Conservation (phyloP, 2,888 invertebrate species). For the Cheilosia pagana region DNA sequence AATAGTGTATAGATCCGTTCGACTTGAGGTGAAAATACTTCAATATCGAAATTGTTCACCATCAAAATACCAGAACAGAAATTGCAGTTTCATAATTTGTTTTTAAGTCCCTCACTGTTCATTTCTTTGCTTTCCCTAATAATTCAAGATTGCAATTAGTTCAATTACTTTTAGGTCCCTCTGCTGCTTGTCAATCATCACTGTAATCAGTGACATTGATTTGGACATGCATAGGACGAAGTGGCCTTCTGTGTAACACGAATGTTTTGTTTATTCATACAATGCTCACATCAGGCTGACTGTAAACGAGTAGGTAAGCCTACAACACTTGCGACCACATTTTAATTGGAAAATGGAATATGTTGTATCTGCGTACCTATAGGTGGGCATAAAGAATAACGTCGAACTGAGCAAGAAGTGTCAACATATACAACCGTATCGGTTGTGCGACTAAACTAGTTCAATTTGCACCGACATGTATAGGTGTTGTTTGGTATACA, state of each 20-base stretch:
- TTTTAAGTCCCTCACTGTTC: too few relatives aligned
- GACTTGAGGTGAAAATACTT: too few relatives aligned
- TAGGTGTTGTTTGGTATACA: too few relatives aligned
- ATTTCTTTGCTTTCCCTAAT: neutral
- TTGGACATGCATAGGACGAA: conserved; percentile 3
- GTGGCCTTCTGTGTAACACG: neutral
- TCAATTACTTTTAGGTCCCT: conserved; percentile 9
- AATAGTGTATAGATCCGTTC: too few relatives aligned
- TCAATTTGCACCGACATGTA: too few relatives aligned
- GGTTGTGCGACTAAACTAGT: too few relatives aligned
- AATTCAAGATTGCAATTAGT: conserved; percentile 1
- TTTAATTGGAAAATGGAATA: conserved; percentile 27
- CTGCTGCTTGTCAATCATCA: neutral
- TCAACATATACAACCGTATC: too few relatives aligned
- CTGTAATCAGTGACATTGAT: conserved; percentile 1
- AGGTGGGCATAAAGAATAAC: neutral
- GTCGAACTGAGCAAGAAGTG: neutral
- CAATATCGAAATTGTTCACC: too few relatives aligned
- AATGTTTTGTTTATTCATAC: neutral
- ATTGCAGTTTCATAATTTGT: too few relatives aligned
- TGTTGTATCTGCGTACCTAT: conserved; percentile 11
- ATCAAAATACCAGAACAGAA: too few relatives aligned
- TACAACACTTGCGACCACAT: conserved; percentile 14
- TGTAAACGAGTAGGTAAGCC: neutral
- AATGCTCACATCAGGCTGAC: neutral